Base-by-base conservation (phyloP, 2,113 vertebrate genomes). In the Ellobius talpinus region DNA sequence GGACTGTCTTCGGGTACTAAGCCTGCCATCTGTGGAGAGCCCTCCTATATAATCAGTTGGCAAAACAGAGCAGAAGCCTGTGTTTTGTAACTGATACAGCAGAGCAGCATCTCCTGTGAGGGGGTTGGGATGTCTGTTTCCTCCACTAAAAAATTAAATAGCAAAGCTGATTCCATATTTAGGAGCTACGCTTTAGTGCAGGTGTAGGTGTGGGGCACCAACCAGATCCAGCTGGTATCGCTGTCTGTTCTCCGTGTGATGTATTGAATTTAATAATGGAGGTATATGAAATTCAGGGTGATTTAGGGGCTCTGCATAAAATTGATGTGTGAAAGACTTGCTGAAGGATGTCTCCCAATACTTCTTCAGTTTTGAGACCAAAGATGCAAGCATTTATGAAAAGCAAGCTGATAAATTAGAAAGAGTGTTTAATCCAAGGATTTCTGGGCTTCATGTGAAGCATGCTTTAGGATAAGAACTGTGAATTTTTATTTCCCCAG, bases 291-390 rank as follows among this genome's bases (percentile, higher is more conserved):
- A 55, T 19, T 95, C 36, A 66, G 89, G 84, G n/a, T 91, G 82
- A 88, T 96, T 90, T 92, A 95, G 90, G 63, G 68, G n/a, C 88
- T 96, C 96, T 84, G 81, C 90, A 74, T 74, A 63, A 94, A 95
- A 96, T 29, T 90, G 77, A 82, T 39, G 76, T n/a, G n/a, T n/a
- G 70, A 91, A 91, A 8, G 79, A 84, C 84, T 95, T 92, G 93
- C 61, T 63, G 52, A 93, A 31, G 61, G 61, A 78, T 87, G 79
- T 84, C 73, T 93, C 73, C 31, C 9, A 58, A 55, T 39, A 87
- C 47, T 58, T 63, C 76, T 82, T 91, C 78, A 74, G 4, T 94
- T 87, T 92, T 88, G 33, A 76, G 85, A 26, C 77, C n/a, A 90
- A 87, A 90, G 72, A 81, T 81, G 39, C 36, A 0, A 58, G 55